These are phyloP conservation scores for Tragelaphus imberbis DNA, from an alignment of 2,113 vertebrate genomes.

Conservation along the genomic window DNA sequence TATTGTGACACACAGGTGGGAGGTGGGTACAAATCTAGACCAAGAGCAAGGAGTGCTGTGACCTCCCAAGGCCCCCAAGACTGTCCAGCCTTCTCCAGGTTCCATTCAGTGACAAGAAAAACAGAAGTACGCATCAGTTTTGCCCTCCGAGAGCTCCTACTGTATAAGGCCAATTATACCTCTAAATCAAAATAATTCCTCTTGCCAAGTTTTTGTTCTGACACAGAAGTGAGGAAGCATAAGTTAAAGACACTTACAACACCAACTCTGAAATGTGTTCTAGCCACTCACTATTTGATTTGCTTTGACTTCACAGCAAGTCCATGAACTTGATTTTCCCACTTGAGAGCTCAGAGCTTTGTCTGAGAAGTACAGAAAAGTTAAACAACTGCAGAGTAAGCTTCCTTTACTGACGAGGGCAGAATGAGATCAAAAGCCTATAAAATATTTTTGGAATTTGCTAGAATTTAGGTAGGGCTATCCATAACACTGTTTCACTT, in stretches of 20 bases:
- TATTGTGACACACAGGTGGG: neutral
- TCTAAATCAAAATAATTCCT: neutral
- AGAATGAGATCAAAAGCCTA: neutral
- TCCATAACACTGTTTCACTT: neutral
- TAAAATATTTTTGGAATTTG: neutral
- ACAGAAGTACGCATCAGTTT: neutral
- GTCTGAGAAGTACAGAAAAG: neutral
- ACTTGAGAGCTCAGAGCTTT: neutral
- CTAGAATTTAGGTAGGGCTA: neutral
- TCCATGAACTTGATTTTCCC: neutral
- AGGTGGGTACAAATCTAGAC: fast-evolving
- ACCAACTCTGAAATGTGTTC: neutral
- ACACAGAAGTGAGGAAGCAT: neutral
- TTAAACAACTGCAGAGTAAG: neutral
- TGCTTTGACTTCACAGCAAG: neutral
- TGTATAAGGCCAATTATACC: neutral
- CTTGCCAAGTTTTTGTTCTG: neutral
- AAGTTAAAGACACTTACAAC: neutral
- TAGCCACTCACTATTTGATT: neutral
- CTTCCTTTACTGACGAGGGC: neutral
- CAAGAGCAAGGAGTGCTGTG: neutral
- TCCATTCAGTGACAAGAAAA: neutral
- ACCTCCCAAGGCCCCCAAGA: neutral
- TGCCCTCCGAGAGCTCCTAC: neutral
- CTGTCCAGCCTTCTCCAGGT: neutral